Evolutionary conservation across 2,797 vertebrate species (phyloP), one percentile per base, ranked within the genome.

Genomic region (Cryptoblepharus egeriae): DNA sequence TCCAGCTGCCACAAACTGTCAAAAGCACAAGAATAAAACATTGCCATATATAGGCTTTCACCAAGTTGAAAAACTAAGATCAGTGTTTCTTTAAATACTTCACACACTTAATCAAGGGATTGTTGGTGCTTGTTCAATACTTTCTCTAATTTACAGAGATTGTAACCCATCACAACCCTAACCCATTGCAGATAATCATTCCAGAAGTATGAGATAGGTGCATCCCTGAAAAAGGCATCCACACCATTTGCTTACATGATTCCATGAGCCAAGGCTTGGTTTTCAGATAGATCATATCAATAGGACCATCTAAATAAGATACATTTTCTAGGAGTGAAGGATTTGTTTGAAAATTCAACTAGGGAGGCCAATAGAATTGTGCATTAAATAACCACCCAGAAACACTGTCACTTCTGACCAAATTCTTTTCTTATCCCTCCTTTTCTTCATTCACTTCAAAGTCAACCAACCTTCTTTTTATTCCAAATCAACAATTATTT

Each of bases 1-100:
- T 93, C 99, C 99, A 78, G 98, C 99, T 89, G 97, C 98, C 1
- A 99, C 96, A 95, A 99, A 99, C 99, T 99, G 92, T 75, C 85
- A 79, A 88, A 60, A 64, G 87, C 39, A 89, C 85, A 79, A 81
- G 75, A 78, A 64, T 4, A 58, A 77, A 92, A 13, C 3, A 79
- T 55, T 64, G 68, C 69, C 85, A 76, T 79, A 4, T 6, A 82
- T 68, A 32, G 4, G 81, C 67, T 3, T 15, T 70, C 60, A 83
- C 1, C 1, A 61, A 0, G 26, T 55, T 79, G 64, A 65, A 22
- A 55, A 72, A 1, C 6, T 65, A 85, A 0, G 57, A 61, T 63
- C 45, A 49, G 77, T 37, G 7, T 22, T 15, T 11, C 28, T 57
- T 74, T 1, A 3, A 0, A 77, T 20, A 83, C 49, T 61, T 82